A percentile compares a stretch with the other conserved stretches of the same genome.
Conservation (phyloP, 2,797 vertebrate genomes). For the Calcarius lapponicus region DNA sequence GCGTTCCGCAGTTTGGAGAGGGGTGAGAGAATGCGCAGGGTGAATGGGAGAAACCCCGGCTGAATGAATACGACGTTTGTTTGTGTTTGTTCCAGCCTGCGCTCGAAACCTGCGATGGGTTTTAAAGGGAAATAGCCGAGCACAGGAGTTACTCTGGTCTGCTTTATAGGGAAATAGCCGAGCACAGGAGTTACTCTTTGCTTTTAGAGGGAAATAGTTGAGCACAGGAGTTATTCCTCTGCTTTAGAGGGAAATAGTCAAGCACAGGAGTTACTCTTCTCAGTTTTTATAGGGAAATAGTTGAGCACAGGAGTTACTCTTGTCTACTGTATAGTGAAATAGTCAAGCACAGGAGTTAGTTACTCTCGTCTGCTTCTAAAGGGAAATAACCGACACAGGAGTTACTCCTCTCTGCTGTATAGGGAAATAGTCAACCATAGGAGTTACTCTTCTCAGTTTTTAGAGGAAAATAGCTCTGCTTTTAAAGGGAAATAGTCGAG, state of each 20-base stretch:
- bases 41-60: background rate
- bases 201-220: background rate
- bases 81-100: constrained; percentile 23
- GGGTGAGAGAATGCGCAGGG: background rate
- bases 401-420: background rate
- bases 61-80: constrained; percentile 45
- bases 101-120: background rate
- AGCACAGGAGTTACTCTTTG: background rate
- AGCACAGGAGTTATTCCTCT: background rate
- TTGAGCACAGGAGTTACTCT: background rate
- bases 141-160: background rate
- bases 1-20: constrained; percentile 38
- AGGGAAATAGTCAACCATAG: background rate
- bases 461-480: background rate
- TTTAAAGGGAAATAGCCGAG: background rate
- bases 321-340: background rate
- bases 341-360: background rate
- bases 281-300: background rate
- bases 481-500: background rate
- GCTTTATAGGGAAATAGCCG: background rate
- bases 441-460: background rate
- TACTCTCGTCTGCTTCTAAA: background rate
- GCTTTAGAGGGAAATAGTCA: background rate
- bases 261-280: background rate
- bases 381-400: background rate